Evolutionary conservation across 2,113 vertebrate species (phyloP), one percentile per base, ranked within the genome.

Genomic region (Pomatostomus ruficeps): DNA sequence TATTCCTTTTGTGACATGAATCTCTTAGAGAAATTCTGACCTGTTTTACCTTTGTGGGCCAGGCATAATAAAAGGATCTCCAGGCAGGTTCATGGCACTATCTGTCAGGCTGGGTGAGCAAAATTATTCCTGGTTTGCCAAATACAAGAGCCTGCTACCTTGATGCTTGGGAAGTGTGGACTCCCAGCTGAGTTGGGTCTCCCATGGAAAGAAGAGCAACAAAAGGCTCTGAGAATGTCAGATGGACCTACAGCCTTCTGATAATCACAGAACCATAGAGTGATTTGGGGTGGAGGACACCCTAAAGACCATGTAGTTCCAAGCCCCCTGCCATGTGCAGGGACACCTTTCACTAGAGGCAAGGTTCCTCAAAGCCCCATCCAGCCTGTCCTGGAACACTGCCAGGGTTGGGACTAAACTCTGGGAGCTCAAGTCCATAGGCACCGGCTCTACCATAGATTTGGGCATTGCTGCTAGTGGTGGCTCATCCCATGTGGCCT

Each of bases 341-440:
- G 43, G 33, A 58, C 28, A 11, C 14, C 11, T 74, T n/a, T 24
- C 52, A 25, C 52, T 31, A 20, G 19, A 17, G n/a, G n/a, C 6
- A 52, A 31, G 46, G 21, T 3, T 35, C 17, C 49, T 42, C 42
- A 72, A 45, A 57, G 49, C 58, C 16, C 4, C 54, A 25, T 22
- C 54, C 38, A 67, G 12, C n/a, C n/a, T 46, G 61, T 5, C 40
- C 61, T 46, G 46, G 70, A 29, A 3, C 52, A 38, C 29, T 67
- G 38, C 24, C 38, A 67, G 61, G 45, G n/a, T 10, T 12, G n/a
- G 59, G n/a, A 52, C 29, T 46, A 35, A 74, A 4, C 46, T 91
- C 43, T 26, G 29, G 11, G 4, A 71, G 38, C 46, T 75, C 0
- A 0, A 72, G 35, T 22, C 24, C 17, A 1, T 3, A 33, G 35